Evolutionary conservation across 2,797 vertebrate species (phyloP).

Genomic region (Xiphophorus birchmanni): DNA sequence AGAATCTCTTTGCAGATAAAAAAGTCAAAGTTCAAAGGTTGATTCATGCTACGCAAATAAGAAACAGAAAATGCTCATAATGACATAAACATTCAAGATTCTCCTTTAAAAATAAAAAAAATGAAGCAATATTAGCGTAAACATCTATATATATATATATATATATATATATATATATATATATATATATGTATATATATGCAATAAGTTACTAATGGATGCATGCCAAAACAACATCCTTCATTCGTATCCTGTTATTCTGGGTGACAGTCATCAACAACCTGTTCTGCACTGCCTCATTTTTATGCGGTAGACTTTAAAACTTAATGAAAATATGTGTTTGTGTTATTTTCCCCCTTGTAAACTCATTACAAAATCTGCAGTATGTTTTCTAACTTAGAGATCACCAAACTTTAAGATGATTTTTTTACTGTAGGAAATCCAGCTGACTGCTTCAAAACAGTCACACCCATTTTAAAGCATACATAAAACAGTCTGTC

Average conservation of each 20-base stretch:
- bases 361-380: conserved; percentile 23
- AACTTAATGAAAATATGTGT: conserved; percentile 9
- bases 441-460: conserved; percentile 47
- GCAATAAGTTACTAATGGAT: background rate
- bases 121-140: background rate
- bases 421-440: conserved; percentile 30
- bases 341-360: background rate
- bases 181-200: background rate
- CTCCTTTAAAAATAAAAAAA: background rate
- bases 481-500: conserved; percentile 52
- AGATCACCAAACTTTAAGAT: background rate
- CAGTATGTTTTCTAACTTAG: conserved; percentile 35
- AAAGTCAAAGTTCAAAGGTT: background rate
- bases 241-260: conserved; percentile 74
- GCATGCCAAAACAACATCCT: conserved; percentile 62
- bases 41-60: background rate
- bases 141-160: background rate
- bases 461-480: conserved; percentile 73
- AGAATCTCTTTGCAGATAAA: background rate
- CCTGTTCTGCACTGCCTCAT: conserved; percentile 1
- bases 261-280: conserved; percentile 28
- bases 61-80: background rate
- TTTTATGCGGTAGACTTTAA: background rate
- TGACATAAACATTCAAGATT: background rate
- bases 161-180: no score